Evolutionary conservation across 1,140 invertebrate genomes (phyloP).

Genomic region (Coenobita brevimanus): DNA sequence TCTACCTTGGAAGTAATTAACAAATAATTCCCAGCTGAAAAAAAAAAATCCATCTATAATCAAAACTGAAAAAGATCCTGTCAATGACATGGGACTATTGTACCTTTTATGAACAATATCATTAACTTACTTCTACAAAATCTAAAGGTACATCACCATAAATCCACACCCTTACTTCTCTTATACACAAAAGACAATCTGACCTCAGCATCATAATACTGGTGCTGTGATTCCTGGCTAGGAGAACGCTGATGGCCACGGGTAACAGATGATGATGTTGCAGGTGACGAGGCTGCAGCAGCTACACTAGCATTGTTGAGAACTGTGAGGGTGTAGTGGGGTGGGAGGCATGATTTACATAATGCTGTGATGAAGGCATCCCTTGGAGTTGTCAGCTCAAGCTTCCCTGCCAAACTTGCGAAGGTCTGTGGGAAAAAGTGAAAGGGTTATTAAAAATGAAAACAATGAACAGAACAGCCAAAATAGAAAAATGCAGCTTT

Average conservation of each 20-base stretch:
- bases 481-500: no score
- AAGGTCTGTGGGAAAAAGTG: constrained; percentile 80
- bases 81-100: background rate
- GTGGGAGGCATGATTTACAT: constrained; percentile 95
- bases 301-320: constrained; percentile 76
- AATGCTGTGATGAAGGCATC: constrained; percentile 95
- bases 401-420: constrained; percentile 84
- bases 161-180: no score
- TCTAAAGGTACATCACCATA: no score
- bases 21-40: no score
- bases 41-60: no score
- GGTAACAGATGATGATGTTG: constrained; percentile 32
- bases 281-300: constrained; percentile 45
- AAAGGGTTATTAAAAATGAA: no score
- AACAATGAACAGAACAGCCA: no score
- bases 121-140: no score
- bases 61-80: no score
- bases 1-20: no score
- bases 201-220: constrained; percentile 60
- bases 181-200: no score
- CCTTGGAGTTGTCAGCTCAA: constrained; percentile 83
- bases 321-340: constrained; percentile 93
- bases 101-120: no score
- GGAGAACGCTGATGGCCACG: constrained; percentile 56
- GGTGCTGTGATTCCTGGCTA: constrained; percentile 48